Conservation (phyloP, 64 coral and sea anemone species). For the Actinia tenebrosa region DNA sequence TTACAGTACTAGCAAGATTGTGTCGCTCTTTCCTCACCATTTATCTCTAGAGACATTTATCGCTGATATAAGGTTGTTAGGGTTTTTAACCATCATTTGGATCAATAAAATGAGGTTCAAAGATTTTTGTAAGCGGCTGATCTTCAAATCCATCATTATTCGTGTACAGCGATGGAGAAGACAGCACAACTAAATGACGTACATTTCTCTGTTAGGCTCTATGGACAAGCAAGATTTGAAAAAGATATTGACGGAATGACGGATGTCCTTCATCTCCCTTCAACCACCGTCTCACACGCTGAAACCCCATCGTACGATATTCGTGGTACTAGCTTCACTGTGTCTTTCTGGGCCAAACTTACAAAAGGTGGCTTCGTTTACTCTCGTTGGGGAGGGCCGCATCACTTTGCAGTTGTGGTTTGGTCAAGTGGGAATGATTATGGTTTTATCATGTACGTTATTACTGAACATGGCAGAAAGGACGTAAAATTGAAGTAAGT, state of each 20-base stretch:
- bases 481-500: background rate
- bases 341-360: slow-evolving; percentile 5
- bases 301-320: background rate
- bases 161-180: too few relatives aligned
- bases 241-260: background rate
- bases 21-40: too few relatives aligned
- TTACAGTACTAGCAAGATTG: background rate
- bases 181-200: background rate
- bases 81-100: too few relatives aligned
- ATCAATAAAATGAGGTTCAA: too few relatives aligned
- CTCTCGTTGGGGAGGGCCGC: background rate
- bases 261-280: background rate
- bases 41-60: too few relatives aligned
- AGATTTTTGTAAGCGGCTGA: too few relatives aligned
- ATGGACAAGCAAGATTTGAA: background rate
- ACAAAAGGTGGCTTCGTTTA: background rate
- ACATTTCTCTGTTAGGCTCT: background rate
- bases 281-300: background rate
- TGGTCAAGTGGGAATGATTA: too few relatives aligned
- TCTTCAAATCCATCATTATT: too few relatives aligned
- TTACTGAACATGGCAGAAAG: background rate
- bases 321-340: background rate
- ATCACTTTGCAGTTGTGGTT: background rate
- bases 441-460: background rate
- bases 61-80: too few relatives aligned